A percentile compares a stretch with the other conserved stretches of the same genome.
These are phyloP conservation scores for Proales similis DNA, from an alignment of 1,140 invertebrate genomes.

Conservation along the genomic window DNA sequence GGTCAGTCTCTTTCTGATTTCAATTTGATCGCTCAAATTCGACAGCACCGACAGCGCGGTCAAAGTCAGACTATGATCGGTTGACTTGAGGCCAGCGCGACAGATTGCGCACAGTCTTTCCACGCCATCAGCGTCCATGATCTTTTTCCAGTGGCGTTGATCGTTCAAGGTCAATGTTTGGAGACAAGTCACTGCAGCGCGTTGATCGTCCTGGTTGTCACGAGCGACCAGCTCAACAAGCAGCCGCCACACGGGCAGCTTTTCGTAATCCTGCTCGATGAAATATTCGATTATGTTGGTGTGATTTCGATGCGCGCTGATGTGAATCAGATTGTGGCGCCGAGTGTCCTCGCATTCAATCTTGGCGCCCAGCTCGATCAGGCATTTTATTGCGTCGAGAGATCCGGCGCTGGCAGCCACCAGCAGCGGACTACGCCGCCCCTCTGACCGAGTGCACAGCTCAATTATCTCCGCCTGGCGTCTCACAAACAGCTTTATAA, in stretches of 20 bases:
- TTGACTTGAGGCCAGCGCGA: constrained; percentile 41
- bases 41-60: constrained; percentile 49
- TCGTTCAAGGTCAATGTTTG: constrained; percentile 48
- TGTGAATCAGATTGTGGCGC: constrained; percentile 47
- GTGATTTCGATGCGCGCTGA: constrained; percentile 48
- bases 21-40: constrained; percentile 49
- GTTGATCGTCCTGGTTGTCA: constrained; percentile 39
- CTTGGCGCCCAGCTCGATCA: constrained; percentile 46
- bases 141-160: constrained; percentile 46
- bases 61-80: constrained; percentile 46
- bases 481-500: constrained; percentile 46
- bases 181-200: constrained; percentile 50
- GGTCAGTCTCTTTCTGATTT: constrained; percentile 42
- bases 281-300: constrained; percentile 52
- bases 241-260: constrained; percentile 48
- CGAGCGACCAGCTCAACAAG: constrained; percentile 46
- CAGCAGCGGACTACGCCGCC: constrained; percentile 47
- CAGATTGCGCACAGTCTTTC: constrained; percentile 3
- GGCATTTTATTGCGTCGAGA: constrained; percentile 45
- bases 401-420: constrained; percentile 50
- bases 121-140: constrained; percentile 47
- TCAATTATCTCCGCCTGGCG: constrained; percentile 47
- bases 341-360: constrained; percentile 42
- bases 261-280: constrained; percentile 45
- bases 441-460: constrained; percentile 42